These are phyloP conservation scores for Cromileptes altivelis DNA, from an alignment of 2,113 vertebrate genomes.

Conservation along the genomic window DNA sequence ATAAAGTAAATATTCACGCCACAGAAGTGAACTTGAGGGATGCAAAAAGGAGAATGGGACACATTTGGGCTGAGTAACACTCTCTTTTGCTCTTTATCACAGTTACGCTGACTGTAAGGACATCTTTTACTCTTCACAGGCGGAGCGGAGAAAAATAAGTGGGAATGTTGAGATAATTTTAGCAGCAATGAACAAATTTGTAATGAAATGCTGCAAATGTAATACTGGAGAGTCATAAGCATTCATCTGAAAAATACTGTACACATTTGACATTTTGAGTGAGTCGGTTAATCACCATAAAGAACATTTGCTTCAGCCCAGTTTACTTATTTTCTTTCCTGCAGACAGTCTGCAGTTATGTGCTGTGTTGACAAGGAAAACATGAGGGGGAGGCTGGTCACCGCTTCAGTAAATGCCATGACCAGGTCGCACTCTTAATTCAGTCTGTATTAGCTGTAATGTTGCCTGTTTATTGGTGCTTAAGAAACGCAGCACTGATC, in stretches of 20 bases:
- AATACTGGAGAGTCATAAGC: conserved; percentile 19
- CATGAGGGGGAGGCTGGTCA: conserved; percentile 29
- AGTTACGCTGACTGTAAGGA: conserved; percentile 11
- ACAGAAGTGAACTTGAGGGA: conserved; percentile 25
- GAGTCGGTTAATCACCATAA: conserved; percentile 52
- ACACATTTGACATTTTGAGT: conserved; percentile 46
- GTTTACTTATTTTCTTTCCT: conserved; percentile 29
- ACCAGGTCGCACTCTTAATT: conserved; percentile 52
- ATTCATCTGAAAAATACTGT: conserved; percentile 20
- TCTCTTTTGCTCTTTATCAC: conserved; percentile 10
- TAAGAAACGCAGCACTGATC: conserved; percentile 37
- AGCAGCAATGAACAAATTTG: conserved; percentile 36
- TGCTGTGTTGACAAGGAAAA: conserved; percentile 61
- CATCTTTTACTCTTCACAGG: conserved; percentile 11
- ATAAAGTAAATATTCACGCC: conserved; percentile 35
- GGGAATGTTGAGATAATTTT: conserved; percentile 4
- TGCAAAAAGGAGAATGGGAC: conserved; percentile 21
- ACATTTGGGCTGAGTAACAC: conserved; percentile 12
- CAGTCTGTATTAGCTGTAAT: conserved; percentile 48
- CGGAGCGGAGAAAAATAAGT: not conserved
- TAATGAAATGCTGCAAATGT: conserved; percentile 17
- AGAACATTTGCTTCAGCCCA: conserved; percentile 19
- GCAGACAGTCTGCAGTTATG: conserved; percentile 44
- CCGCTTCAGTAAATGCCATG: conserved; percentile 36
- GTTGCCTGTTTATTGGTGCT: conserved; percentile 24